Percentiles rank a stretch among this genome's conserved stretches.
phyloP scores from a whole-genome alignment of 2,113 vertebrate genomes.

The Chitala chitala region DNA sequence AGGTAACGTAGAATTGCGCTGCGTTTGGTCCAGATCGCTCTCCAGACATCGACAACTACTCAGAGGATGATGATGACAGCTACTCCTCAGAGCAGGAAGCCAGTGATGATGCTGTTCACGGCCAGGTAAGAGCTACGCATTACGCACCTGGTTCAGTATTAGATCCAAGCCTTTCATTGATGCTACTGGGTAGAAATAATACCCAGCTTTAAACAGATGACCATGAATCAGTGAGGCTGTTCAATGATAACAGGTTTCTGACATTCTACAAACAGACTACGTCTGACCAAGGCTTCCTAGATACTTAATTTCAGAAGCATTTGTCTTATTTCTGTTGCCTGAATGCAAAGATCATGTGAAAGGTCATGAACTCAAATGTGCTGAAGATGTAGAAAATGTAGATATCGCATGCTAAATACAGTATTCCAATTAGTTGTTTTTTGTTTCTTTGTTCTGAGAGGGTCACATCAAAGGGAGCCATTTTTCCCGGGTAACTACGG shows the following conservation, averaged over 20 bases:
- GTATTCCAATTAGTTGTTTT: slow-evolving; percentile 1
- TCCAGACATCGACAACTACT: slow-evolving; percentile 54
- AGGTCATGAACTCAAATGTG: not conserved
- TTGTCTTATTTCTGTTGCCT: not conserved
- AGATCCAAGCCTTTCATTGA: no score
- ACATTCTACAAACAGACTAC: no score
- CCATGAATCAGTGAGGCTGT: no score
- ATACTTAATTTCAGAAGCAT: not conserved
- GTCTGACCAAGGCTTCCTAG: no score
- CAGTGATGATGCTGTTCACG: slow-evolving; percentile 49
- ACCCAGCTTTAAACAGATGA: no score
- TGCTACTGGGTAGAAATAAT: no score
- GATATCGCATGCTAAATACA: not conserved
- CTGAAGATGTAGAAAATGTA: not conserved
- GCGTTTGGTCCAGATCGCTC: slow-evolving; percentile 41
- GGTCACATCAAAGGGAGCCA: no score
- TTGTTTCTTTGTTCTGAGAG: not conserved
- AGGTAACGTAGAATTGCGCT: not conserved
- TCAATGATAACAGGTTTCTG: no score
- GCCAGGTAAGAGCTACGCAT: slow-evolving; percentile 38
- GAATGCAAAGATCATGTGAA: not conserved
- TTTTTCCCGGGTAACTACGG: not conserved
- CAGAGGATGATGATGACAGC: slow-evolving; percentile 55
- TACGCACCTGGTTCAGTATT: not conserved
- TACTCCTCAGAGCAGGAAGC: slow-evolving; percentile 54